Evolutionary conservation across 1,140 invertebrate species (phyloP).

Genomic region (Cotesia glomerata): DNA sequence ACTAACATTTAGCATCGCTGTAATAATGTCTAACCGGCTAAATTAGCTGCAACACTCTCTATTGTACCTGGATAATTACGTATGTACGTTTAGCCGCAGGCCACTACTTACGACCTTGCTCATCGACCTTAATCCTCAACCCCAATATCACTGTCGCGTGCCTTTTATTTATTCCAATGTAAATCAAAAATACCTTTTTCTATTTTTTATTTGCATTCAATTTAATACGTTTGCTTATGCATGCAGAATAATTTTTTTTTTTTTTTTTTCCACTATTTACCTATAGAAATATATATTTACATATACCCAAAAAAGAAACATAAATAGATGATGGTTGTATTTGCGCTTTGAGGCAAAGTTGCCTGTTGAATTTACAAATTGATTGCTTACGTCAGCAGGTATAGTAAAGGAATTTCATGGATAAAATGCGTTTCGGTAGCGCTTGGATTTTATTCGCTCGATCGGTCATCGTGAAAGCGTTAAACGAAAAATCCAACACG

Average conservation of each 20-base stretch:
- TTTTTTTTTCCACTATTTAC: not conserved
- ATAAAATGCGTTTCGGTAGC: slow-evolving; percentile 10
- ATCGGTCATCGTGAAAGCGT: slow-evolving; percentile 25
- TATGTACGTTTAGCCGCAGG: not conserved
- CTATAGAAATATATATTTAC: not conserved
- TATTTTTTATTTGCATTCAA: not conserved
- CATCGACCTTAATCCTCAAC: slow-evolving; percentile 32
- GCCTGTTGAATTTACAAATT: slow-evolving; percentile 2
- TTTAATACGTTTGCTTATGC: not conserved
- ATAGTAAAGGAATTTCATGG: slow-evolving; percentile 10
- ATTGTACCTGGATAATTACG: not conserved
- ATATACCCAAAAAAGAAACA: not conserved
- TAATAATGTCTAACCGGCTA: not conserved
- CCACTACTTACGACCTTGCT: slow-evolving; percentile 21
- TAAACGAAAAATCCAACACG: slow-evolving; percentile 23
- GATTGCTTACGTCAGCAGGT: slow-evolving; percentile 6
- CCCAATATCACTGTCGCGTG: slow-evolving; percentile 19
- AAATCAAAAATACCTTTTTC: not conserved
- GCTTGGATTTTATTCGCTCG: slow-evolving; percentile 22
- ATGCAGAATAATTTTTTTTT: not conserved
- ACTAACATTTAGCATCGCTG: not conserved
- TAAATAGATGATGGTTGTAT: not conserved
- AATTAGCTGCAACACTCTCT: not conserved
- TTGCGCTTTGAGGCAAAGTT: not conserved
- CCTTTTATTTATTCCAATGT: not conserved